phyloP scores from a whole-genome alignment of 2,113 vertebrate species.

The Bothrops jararaca region DNA sequence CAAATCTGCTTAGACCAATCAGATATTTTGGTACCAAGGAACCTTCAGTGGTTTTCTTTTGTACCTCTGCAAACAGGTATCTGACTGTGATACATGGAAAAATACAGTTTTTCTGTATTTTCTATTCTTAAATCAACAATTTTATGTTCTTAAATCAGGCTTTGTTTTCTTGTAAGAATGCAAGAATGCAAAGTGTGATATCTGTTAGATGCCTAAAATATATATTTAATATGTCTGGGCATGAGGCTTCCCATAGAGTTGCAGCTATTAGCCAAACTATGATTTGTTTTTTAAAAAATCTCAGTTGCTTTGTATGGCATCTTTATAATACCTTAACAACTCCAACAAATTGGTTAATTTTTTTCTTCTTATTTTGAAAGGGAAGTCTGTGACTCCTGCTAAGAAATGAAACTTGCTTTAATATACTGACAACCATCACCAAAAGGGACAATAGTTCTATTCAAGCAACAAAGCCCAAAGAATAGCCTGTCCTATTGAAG shows the following conservation, averaged over 20 bases:
- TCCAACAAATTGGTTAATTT: constrained; percentile 54
- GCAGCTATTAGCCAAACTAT: neutral
- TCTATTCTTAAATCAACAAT: neutral
- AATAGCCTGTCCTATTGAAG: constrained; percentile 4
- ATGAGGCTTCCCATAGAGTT: neutral
- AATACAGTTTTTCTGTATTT: neutral
- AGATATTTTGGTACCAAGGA: neutral
- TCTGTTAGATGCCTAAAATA: neutral
- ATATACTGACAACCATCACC: constrained; percentile 60
- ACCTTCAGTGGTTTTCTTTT: neutral
- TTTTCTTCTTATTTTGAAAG: constrained; percentile 26
- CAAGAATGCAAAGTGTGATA: neutral
- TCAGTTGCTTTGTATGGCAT: neutral
- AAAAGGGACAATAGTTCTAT: constrained; percentile 53
- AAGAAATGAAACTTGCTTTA: constrained; percentile 54
- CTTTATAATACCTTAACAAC: neutral
- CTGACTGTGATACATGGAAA: neutral
- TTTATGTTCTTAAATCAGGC: neutral
- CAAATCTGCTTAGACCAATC: neutral
- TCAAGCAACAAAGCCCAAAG: constrained; percentile 52
- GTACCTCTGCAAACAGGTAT: no score
- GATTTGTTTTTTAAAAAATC: constrained; percentile 30
- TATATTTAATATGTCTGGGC: neutral
- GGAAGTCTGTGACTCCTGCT: constrained; percentile 43
- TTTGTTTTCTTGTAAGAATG: neutral